Percentiles rank a stretch among this genome's conserved stretches.
Evolutionary conservation across 2,113 vertebrate genomes (phyloP).

Genomic region (Mus spicilegus): DNA sequence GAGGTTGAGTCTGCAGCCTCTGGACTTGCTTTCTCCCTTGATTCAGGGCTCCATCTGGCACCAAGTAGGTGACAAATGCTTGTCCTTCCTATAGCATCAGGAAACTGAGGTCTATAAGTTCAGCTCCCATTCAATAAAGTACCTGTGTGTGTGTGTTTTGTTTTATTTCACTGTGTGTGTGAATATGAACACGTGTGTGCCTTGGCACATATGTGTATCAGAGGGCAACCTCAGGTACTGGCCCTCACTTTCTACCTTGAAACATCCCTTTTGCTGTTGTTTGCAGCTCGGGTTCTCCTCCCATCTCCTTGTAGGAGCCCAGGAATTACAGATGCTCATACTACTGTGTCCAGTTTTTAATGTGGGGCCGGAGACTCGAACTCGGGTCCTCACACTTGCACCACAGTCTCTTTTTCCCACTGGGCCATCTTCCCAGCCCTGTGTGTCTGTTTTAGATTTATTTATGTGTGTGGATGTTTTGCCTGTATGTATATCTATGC

Average conservation of each 20-base stretch:
- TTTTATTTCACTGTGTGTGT: neutral
- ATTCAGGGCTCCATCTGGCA: neutral
- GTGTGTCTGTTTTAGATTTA: neutral
- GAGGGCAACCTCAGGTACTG: neutral
- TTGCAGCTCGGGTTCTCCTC: neutral
- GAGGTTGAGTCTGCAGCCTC: neutral
- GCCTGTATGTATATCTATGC: neutral
- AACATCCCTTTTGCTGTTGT: neutral
- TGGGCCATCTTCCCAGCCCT: neutral
- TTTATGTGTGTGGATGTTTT: neutral
- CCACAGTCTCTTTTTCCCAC: neutral
- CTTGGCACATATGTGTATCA: neutral
- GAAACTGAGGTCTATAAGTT: neutral
- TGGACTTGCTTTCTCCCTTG: neutral
- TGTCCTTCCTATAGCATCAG: neutral
- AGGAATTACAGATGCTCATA: neutral
- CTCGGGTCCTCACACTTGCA: neutral
- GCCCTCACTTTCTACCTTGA: neutral
- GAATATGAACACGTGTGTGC: neutral
- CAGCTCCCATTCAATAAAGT: neutral
- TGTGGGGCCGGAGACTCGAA: neutral
- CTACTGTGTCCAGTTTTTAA: neutral
- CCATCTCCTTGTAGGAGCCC: neutral
- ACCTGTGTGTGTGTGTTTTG: neutral
- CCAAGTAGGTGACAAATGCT: fast-evolving